Conservation (phyloP, 2,888 invertebrate genomes). For the Lymantria monacha region DNA sequence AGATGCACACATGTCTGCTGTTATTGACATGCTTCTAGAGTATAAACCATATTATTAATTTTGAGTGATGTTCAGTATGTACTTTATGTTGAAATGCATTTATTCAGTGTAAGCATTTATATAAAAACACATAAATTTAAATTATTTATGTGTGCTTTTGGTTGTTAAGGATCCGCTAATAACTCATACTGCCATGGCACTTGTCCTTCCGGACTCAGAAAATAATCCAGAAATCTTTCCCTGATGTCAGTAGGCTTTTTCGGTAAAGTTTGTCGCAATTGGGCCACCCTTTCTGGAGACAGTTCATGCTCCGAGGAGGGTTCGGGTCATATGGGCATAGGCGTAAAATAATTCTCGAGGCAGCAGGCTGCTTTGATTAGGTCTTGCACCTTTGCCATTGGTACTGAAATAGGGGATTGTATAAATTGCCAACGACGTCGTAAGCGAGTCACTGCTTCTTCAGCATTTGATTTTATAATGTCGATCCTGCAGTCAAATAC, state of each 20-base stretch:
- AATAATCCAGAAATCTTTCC: not conserved
- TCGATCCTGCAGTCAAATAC: constrained; percentile 3
- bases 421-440: constrained; percentile 3
- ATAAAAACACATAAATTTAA: not conserved
- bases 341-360: constrained; percentile 1
- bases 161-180: not conserved
- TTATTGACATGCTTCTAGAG: no score
- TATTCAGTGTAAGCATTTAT: no score
- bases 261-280: not conserved
- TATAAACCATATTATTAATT: no score
- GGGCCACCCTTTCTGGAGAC: not conserved
- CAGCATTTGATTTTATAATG: not conserved
- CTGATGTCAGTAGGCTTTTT: not conserved
- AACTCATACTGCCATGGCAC: constrained; percentile 3
- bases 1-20: no score
- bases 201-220: not conserved
- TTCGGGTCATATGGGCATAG: not conserved
- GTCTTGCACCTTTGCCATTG: not conserved
- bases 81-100: no score
- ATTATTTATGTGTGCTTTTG: not conserved
- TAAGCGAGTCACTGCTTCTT: not conserved
- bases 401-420: not conserved
- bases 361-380: not conserved
- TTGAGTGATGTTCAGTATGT: no score
- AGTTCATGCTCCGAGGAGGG: not conserved